phyloP scores from a whole-genome alignment of 2,888 invertebrate species.

The Desoria tigrina region DNA sequence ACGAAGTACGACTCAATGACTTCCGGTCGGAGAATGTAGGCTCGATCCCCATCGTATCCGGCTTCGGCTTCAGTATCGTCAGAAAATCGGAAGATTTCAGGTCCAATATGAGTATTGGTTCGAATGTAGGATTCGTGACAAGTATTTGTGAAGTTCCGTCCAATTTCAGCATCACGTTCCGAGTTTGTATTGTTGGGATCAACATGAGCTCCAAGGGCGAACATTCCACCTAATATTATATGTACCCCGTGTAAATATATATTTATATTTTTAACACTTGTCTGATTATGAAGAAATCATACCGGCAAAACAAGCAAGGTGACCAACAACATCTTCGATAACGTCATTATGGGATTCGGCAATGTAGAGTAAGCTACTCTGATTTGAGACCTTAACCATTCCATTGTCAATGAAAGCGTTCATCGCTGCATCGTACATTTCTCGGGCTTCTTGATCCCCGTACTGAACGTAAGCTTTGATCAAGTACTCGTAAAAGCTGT shows the following conservation, averaged over 20 bases:
- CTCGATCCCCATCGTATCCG: constrained; percentile 81
- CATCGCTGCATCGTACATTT: constrained; percentile 52
- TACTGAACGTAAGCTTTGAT: constrained; percentile 89
- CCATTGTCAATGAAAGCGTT: constrained; percentile 47
- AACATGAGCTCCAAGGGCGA: constrained; percentile 49
- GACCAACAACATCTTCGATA: constrained; percentile 68
- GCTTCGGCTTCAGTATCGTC: constrained; percentile 69
- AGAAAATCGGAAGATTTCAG: constrained; percentile 50
- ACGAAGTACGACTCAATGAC: constrained; percentile 95
- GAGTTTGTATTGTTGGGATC: constrained; percentile 39
- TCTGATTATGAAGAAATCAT: neutral
- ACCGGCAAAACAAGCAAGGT: constrained; percentile 95
- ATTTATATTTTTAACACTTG: neutral
- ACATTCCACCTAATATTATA: constrained; percentile 47
- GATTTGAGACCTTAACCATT: constrained; percentile 44
- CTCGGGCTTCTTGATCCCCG: constrained; percentile 65
- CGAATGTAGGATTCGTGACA: constrained; percentile 95
- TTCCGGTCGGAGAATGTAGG: constrained; percentile 94
- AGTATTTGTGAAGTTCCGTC: constrained; percentile 61
- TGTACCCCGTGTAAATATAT: no score
- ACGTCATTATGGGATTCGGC: constrained; percentile 40
- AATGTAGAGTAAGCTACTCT: constrained; percentile 48
- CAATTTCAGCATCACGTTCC: constrained; percentile 46
- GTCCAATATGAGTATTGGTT: constrained; percentile 61
- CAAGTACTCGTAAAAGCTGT: constrained; percentile 98